Evolutionary conservation across 2,888 invertebrate genomes (phyloP).

Genomic region (Anthophora plumipes): DNA sequence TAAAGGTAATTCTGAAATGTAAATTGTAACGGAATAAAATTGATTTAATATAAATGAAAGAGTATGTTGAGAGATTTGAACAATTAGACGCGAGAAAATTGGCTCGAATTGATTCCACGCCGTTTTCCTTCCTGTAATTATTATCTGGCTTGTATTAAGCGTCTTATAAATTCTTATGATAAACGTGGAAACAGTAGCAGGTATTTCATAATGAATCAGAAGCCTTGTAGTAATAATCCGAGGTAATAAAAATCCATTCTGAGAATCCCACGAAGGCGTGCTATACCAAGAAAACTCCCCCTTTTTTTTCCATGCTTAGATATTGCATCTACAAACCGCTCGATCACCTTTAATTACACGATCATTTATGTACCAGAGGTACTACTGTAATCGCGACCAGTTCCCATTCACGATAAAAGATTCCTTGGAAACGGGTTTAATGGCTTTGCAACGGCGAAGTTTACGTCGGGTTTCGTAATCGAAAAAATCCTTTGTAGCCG

Average conservation of each 20-base stretch:
- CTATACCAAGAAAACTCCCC: background rate
- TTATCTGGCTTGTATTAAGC: background rate
- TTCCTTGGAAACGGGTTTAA: background rate
- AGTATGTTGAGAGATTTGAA: background rate
- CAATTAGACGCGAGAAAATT: background rate
- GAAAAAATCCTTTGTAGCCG: no score
- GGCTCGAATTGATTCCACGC: background rate
- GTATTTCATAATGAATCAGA: background rate
- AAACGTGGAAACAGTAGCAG: no score
- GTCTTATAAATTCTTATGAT: background rate
- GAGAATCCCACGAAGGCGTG: background rate
- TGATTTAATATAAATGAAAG: no score
- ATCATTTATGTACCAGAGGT: background rate
- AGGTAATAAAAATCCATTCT: background rate
- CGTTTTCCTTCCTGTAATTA: slow-evolving; percentile 6
- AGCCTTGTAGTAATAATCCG: background rate
- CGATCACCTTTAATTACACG: slow-evolving; percentile 15
- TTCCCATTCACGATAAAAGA: slow-evolving; percentile 1
- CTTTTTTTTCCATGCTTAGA: background rate
- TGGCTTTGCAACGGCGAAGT: background rate
- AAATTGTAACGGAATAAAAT: no score
- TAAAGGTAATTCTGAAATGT: background rate
- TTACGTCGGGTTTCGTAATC: no score
- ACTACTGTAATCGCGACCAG: background rate
- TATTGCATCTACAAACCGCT: background rate